phyloP scores from a whole-genome alignment of 1,140 invertebrate species.

The Orius laevigatus region DNA sequence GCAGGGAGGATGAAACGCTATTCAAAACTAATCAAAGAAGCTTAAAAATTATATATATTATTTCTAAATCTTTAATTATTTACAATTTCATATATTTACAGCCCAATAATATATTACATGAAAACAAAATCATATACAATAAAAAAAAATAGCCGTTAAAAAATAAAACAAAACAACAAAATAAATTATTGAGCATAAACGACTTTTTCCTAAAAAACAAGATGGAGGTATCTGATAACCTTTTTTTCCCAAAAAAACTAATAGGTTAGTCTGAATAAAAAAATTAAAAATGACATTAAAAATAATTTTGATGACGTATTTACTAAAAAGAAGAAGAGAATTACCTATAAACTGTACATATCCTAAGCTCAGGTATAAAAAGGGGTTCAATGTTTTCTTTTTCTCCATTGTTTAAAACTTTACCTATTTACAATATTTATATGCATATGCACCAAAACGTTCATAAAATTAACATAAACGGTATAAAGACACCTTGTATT shows the following conservation, averaged over 20 bases:
- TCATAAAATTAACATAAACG: not conserved
- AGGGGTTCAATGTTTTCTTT: not conserved
- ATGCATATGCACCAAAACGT: not conserved
- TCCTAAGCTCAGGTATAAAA: not conserved
- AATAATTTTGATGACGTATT: too few relatives aligned
- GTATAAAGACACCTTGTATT: not conserved
- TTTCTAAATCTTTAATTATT: not conserved
- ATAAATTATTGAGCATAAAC: conserved; percentile 1
- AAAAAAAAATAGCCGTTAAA: not conserved
- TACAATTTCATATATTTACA: not conserved
- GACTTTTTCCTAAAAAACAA: not conserved
- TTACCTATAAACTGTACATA: too few relatives aligned
- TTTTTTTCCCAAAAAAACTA: not conserved
- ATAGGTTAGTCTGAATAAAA: not conserved
- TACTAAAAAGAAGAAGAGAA: too few relatives aligned
- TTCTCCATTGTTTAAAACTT: not conserved
- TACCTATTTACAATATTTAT: not conserved
- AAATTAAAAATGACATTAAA: too few relatives aligned
- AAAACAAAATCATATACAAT: not conserved
- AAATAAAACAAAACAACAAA: conserved; percentile 4
- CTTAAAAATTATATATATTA: not conserved
- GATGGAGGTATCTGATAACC: not conserved
- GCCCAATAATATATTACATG: not conserved
- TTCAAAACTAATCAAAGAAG: not conserved
- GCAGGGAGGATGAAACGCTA: not conserved